Base-by-base conservation (phyloP, 2,888 invertebrate genomes). In the Helicoverpa assulta region DNA sequence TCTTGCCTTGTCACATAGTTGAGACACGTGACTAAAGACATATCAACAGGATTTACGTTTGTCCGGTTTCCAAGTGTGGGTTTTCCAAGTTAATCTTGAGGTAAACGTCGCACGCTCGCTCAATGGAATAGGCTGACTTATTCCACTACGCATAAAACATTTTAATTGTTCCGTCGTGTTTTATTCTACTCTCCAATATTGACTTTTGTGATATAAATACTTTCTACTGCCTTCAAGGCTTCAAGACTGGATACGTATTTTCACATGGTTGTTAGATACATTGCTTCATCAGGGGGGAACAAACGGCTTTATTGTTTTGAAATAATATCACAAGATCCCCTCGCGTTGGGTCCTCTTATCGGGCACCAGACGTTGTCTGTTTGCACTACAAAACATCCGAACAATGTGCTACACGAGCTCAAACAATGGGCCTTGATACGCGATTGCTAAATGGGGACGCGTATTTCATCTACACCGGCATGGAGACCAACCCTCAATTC, bases 401-500 rank as follows among this genome's bases (percentile, higher is more conserved):
- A 90, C 90, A 91, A 90, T 89, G 86, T 87, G 81, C 85, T 82
- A 86, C 85, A 84, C 78, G 86, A 87, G 78, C 86, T 78, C 86
- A 88, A 88, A 92, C 92, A 92, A 91, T 86, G 71, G 80, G 72
- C 70, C 66, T 74, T 76, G 80, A 74, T 80, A 81, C 75, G 72
- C 80, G 83, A 84, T 87, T 85, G 85, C 85, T 85, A 85, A 88
- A 87, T 81, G 82, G 80, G 84, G 84, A 85, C 81, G 78, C 77
- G 74, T 80, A 80, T 80, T 80, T 76, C 79, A 83, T 82, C 76
- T 82, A 78, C 78, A 64, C 67, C 63, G 58, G 51, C 73, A 64
- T 59, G 74, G 68, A 77, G 68, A 75, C 57, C 70, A 67, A 71
- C 81, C 82, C 74, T 79, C 68, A 50, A 29, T 72, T 70, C 69